phyloP scores from a whole-genome alignment of 2,888 invertebrate species.

The Electrophaes corylata region DNA sequence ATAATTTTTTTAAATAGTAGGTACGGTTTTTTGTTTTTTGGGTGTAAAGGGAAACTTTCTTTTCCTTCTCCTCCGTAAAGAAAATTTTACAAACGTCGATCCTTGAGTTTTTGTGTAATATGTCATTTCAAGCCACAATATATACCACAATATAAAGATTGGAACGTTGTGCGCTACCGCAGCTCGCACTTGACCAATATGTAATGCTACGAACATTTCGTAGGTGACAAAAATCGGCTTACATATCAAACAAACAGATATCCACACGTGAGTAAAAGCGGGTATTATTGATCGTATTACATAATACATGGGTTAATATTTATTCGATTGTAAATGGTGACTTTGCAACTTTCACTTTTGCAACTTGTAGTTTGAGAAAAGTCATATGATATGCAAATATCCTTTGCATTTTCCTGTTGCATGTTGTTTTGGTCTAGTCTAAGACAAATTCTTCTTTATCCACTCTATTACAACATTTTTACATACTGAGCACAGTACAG shows the following conservation, averaged over 20 bases:
- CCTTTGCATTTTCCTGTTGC: slow-evolving; percentile 41
- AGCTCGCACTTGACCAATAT: not conserved
- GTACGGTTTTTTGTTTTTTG: too few relatives aligned
- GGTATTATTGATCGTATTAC: slow-evolving; percentile 66
- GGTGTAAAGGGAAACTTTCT: too few relatives aligned
- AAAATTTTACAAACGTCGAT: too few relatives aligned
- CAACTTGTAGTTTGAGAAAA: slow-evolving; percentile 57
- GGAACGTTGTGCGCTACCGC: not conserved
- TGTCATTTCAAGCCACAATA: too few relatives aligned
- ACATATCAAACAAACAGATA: slow-evolving; percentile 31
- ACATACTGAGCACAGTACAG: too few relatives aligned
- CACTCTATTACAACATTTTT: too few relatives aligned
- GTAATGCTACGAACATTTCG: slow-evolving; percentile 1
- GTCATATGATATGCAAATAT: slow-evolving; percentile 61
- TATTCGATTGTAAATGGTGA: slow-evolving; percentile 74
- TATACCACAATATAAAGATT: too few relatives aligned
- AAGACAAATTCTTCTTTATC: not conserved
- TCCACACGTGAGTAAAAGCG: slow-evolving; percentile 44
- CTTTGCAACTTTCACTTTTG: slow-evolving; percentile 75
- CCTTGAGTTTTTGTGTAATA: too few relatives aligned
- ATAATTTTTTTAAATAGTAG: too few relatives aligned
- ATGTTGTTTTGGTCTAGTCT: not conserved
- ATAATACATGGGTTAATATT: slow-evolving; percentile 73
- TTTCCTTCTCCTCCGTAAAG: too few relatives aligned
- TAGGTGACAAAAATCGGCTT: slow-evolving; percentile 5